Base-by-base conservation (phyloP, 2,888 invertebrate genomes). In the Idaea aversata region DNA sequence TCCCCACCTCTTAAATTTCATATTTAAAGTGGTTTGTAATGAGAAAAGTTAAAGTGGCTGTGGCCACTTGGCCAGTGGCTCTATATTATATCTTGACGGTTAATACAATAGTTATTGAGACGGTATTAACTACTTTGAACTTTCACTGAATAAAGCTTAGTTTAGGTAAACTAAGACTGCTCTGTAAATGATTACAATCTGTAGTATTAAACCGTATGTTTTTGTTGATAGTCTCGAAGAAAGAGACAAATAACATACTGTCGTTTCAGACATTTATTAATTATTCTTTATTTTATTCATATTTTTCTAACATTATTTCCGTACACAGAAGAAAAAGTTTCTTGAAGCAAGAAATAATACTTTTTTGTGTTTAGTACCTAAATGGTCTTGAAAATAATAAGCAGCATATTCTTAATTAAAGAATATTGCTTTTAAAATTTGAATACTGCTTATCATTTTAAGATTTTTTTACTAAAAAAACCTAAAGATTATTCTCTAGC, bases 1-100 rank as follows among this genome's bases (percentile, higher is more conserved):
- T 77, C 78, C 79, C 80, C 83, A 83, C 84, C 82, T 85, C 77
- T 77, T 83, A 80, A 80, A 79, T 81, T 78, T 76, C 82, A 81
- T 82, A 70, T 70, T 67, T 77, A 81, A 81, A 82, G 80, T 76
- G 79, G 73, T 75, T 67, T 79, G 80, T 87, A 87, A 87, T 86
- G 87, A 86, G 85, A 79, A 86, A 87, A 87, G 84, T 87, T 79
- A 65, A 71, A 80, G 73, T 75, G 70, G 70, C 67, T 67, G 68
- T 65, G 47, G 47, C 13, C 10, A 47, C 7, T 47, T 7, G 47
- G 13, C 47, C 47, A 13, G 66, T 71, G 62, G 66, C 36, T 62
- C 63, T 5, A 70, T 80, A 80, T 76, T 73, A 75, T 73, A 74
- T 70, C 68, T 76, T 76, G 75, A 76, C 70, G 65, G 66, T 70